Evolutionary conservation across 2,797 vertebrate species (phyloP).

Genomic region (Epinephelus malabaricus): DNA sequence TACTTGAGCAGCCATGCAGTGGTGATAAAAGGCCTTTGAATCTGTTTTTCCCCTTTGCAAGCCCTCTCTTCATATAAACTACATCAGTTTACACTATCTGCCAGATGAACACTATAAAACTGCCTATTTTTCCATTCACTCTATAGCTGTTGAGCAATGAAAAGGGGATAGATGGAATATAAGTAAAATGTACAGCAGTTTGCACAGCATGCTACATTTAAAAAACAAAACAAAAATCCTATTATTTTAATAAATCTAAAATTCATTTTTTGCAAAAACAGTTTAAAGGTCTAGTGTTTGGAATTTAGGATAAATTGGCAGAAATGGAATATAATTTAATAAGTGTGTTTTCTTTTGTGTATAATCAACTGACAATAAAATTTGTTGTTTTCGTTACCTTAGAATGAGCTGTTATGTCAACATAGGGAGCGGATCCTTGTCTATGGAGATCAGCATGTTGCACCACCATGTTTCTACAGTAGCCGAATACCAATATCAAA

Average conservation of each 20-base stretch:
- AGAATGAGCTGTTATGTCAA: too few species aligned
- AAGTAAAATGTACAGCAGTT: background rate
- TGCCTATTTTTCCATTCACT: background rate
- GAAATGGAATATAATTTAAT: too few species aligned
- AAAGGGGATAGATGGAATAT: background rate
- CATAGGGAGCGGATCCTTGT: too few species aligned
- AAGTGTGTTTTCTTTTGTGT: too few species aligned
- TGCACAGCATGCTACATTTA: background rate
- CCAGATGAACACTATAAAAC: background rate
- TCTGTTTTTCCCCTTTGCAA: background rate
- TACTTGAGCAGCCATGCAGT: constrained; percentile 2
- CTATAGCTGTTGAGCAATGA: background rate
- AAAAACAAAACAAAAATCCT: background rate
- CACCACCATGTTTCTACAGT: too few species aligned
- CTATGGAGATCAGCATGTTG: too few species aligned
- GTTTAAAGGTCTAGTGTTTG: background rate
- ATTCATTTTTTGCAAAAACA: background rate
- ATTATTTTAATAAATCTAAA: background rate
- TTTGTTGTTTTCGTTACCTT: too few species aligned
- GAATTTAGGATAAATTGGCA: too few species aligned
- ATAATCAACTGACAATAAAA: too few species aligned
- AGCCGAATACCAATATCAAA: too few species aligned
- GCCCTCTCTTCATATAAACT: background rate
- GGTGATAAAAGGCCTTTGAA: constrained; percentile 2
- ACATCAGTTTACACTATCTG: background rate